phyloP scores from a whole-genome alignment of 2,113 vertebrate genomes.

The Mellivora capensis region DNA sequence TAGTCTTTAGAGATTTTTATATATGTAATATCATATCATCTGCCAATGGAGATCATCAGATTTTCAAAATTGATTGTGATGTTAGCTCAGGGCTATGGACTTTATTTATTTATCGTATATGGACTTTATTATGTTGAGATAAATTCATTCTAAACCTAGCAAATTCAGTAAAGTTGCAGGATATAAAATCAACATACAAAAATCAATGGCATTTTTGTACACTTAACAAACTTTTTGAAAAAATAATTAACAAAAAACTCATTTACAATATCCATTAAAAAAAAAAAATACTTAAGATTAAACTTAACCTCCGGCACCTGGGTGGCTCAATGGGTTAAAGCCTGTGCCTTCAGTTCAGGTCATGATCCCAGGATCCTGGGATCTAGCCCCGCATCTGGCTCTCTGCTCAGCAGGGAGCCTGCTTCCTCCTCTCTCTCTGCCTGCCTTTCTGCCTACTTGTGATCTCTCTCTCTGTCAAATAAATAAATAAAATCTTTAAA shows the following conservation, averaged over 20 bases:
- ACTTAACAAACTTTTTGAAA: not conserved
- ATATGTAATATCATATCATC: not conserved
- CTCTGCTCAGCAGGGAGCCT: no score
- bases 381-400: no score
- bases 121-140: not conserved
- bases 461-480: no score
- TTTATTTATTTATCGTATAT: not conserved
- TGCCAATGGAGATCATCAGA: not conserved
- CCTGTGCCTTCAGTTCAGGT: no score
- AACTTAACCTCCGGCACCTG: not conserved
- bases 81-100: not conserved
- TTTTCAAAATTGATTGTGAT: not conserved
- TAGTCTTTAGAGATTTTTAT: not conserved
- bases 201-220: not conserved
- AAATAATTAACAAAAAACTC: not conserved
- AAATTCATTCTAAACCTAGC: not conserved
- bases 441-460: no score
- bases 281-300: not conserved
- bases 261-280: not conserved
- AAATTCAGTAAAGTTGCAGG: not conserved
- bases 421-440: no score
- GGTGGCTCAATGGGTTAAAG: no score
- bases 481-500: no score
- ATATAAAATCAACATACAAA: not conserved
- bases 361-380: no score